Percentiles rank a stretch among this genome's conserved stretches.
phyloP scores from a whole-genome alignment of 92 coral and sea anemone species.

The Ricordea florida region DNA sequence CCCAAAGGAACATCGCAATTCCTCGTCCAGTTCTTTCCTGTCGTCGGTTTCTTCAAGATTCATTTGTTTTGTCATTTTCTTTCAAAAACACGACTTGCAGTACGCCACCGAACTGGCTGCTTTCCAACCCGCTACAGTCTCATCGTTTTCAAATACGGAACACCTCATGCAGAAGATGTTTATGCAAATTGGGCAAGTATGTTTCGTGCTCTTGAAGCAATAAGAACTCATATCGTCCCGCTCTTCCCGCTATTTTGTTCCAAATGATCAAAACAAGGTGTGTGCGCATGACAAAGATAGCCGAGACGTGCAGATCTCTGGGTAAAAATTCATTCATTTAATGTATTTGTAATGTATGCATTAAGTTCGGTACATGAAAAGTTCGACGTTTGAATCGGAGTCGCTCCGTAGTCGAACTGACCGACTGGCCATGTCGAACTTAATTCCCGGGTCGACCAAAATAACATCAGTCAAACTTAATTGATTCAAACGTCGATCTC shows the following conservation, averaged over 20 bases:
- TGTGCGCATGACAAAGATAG: conserved; percentile 2
- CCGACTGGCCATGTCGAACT: conserved; percentile 38
- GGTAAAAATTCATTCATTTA: conserved; percentile 16
- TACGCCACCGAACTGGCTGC: conserved; percentile 40
- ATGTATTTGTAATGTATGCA: conserved; percentile 9
- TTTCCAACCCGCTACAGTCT: conserved; percentile 30
- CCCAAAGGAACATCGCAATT: no score
- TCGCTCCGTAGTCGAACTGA: conserved; percentile 12
- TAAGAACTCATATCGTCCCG: no score
- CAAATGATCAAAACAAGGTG: background rate
- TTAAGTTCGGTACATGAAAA: no score
- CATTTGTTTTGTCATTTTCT: conserved; percentile 28
- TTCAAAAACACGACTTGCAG: conserved; percentile 30
- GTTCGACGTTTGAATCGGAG: conserved; percentile 37
- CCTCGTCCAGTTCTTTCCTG: no score
- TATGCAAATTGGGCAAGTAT: conserved; percentile 15
- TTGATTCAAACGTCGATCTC: conserved; percentile 51
- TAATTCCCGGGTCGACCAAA: no score
- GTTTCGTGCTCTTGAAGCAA: background rate
- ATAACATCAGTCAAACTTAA: conserved; percentile 7
- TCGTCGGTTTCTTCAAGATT: no score
- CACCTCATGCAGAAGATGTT: conserved; percentile 20
- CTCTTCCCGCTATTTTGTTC: conserved; percentile 1
- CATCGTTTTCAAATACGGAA: conserved; percentile 33
- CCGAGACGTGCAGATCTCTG: no score